Evolutionary conservation across 1,140 invertebrate species (phyloP).

Genomic region (Eriocheir sinensis): DNA sequence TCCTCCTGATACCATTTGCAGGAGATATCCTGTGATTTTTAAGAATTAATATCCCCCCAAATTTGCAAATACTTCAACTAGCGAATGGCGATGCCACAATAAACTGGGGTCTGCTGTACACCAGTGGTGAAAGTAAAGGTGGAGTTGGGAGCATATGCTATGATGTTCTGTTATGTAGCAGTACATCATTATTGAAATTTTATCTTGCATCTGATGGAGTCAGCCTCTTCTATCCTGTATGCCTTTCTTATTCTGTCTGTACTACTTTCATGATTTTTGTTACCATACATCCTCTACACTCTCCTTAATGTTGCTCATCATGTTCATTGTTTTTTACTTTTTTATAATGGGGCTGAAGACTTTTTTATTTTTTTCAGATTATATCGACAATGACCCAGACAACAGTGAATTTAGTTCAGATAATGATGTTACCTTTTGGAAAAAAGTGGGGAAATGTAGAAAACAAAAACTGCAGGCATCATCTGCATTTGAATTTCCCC

Average conservation of each 20-base stretch:
- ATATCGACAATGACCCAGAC: slow-evolving; percentile 32
- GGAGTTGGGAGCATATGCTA: too few relatives aligned
- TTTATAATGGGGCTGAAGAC: neutral
- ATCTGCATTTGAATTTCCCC: neutral
- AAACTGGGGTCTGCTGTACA: too few relatives aligned
- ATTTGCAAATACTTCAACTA: too few relatives aligned
- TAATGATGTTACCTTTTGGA: slow-evolving; percentile 59
- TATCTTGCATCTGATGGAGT: too few relatives aligned
- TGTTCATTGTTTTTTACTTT: neutral
- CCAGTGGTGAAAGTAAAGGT: too few relatives aligned
- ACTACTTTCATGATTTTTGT: too few relatives aligned
- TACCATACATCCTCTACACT: too few relatives aligned
- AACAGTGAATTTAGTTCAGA: slow-evolving; percentile 64
- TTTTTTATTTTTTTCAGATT: slow-evolving; percentile 29
- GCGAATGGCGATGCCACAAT: too few relatives aligned
- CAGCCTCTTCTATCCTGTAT: neutral
- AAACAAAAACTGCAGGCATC: neutral
- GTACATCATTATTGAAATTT: neutral
- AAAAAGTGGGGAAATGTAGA: slow-evolving; percentile 38
- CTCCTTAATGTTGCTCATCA: neutral
- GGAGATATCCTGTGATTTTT: too few relatives aligned
- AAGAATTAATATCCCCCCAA: too few relatives aligned
- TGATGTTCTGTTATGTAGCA: neutral
- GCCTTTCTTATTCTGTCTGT: neutral
- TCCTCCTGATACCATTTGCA: too few relatives aligned